Percentiles rank a stretch among this genome's conserved stretches.
Conservation (phyloP, 1,140 invertebrate genomes). For the Oryctes rhinoceros region DNA sequence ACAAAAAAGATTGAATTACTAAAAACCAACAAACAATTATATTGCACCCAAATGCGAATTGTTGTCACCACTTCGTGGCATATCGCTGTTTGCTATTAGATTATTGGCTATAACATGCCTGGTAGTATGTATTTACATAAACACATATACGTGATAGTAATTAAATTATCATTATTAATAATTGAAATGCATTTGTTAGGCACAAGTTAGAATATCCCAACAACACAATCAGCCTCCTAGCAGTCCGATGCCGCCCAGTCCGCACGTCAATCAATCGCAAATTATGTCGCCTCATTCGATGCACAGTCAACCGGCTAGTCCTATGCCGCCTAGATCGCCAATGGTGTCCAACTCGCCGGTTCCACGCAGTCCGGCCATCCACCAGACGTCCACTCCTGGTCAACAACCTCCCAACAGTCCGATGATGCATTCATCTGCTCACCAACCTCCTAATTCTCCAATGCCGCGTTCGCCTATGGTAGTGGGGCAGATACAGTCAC, state of each 20-base stretch:
- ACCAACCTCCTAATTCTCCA: constrained; percentile 64
- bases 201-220: constrained; percentile 59
- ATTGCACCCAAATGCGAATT: too few species aligned
- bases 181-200: constrained; percentile 18
- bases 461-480: constrained; percentile 67
- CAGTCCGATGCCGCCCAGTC: constrained; percentile 66
- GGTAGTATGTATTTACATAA: too few species aligned
- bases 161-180: not conserved
- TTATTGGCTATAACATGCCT: too few species aligned
- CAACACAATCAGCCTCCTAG: constrained; percentile 63
- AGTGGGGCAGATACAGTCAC: constrained; percentile 59
- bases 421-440: constrained; percentile 62
- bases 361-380: constrained; percentile 70
- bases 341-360: constrained; percentile 67
- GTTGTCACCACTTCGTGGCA: too few species aligned
- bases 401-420: constrained; percentile 64
- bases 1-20: too few species aligned
- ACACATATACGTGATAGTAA: not conserved
- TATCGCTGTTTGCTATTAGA: too few species aligned
- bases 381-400: constrained; percentile 60
- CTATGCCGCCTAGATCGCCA: constrained; percentile 59
- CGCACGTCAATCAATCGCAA: constrained; percentile 59
- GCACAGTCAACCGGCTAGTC: constrained; percentile 65
- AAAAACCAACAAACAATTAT: too few species aligned
- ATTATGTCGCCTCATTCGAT: constrained; percentile 67